Base-by-base conservation (phyloP, 2,113 vertebrate species). In the Siniperca knerii region DNA sequence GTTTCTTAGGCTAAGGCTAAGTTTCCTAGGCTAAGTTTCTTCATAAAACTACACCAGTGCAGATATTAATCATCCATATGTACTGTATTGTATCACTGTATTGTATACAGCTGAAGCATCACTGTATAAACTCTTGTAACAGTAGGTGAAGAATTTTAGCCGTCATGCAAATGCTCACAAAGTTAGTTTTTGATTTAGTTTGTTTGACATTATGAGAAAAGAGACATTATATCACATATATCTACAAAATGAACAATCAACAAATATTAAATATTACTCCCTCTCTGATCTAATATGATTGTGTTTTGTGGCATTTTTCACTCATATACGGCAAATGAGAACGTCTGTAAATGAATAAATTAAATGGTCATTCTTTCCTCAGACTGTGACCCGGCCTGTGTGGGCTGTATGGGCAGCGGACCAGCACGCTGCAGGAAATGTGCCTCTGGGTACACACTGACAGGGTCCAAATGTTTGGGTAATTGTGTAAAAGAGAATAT, bases 361-460 rank as follows among this genome's bases (percentile, higher is more conserved):
- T 11, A 29, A 44, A 37, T 61, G 25, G 8, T 67, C 0, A 33
- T 18, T 67, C 80, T 60, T 55, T 90, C 35, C 60, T 29, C 92
- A 99, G 98, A 95, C 55, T 99, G 98, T 85, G 97, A 97, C 87
- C 94, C 91, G 0, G 96, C 98, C 65, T 99, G 98, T 89, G 95
- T 96, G 0, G 97, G 97, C 75, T 99, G 98, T 91, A 98, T 98
- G 97, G 98, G 97, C 0, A 94, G 96, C 0, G 98, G 98, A 74
- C 95, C 97, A 0, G 96, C 97, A 71, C 97, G 97, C 82, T 99
- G 98, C 94, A 97, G 96, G 92, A 98, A 96, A 80, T 99, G 98
- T 92, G 97, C 97, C 80, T 89, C 94, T 50, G 98, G 98, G n/a
- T 99, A 96, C 94, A 96, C 95, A 92, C 94, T 97, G 64, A 95